Conservation (phyloP, 2,113 vertebrate species). For the Alligator mississippiensis region DNA sequence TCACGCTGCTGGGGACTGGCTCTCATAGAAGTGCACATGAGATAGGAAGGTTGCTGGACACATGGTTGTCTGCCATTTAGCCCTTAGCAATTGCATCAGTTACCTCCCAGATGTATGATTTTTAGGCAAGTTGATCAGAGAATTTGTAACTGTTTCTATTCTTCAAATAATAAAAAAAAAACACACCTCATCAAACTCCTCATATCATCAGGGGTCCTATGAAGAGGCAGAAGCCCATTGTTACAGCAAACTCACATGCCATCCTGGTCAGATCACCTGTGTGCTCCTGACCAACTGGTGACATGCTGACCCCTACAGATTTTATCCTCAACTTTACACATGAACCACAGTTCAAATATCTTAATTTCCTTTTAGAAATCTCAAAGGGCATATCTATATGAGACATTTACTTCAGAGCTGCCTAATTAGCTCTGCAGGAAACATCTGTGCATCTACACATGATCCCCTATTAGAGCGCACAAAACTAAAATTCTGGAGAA, state of each 20-base stretch:
- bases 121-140: neutral
- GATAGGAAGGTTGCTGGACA: neutral
- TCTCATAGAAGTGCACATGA: neutral
- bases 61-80: neutral
- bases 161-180: neutral
- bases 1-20: neutral
- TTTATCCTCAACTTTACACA: neutral
- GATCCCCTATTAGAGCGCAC: too few species aligned
- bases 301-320: neutral
- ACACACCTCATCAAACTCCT: neutral
- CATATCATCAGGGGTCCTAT: conserved; percentile 1
- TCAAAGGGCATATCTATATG: neutral
- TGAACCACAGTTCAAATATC: conserved; percentile 28
- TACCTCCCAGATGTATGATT: neutral
- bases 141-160: neutral
- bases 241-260: neutral
- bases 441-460: too few species aligned
- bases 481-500: too few species aligned
- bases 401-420: too few species aligned
- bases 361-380: conserved; percentile 26
- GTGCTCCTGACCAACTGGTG: neutral
- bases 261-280: fast-evolving
- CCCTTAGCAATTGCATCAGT: neutral
- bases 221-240: neutral
- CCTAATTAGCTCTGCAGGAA: too few species aligned